phyloP scores from a whole-genome alignment of 2,113 vertebrate species.

The Indri indri region DNA sequence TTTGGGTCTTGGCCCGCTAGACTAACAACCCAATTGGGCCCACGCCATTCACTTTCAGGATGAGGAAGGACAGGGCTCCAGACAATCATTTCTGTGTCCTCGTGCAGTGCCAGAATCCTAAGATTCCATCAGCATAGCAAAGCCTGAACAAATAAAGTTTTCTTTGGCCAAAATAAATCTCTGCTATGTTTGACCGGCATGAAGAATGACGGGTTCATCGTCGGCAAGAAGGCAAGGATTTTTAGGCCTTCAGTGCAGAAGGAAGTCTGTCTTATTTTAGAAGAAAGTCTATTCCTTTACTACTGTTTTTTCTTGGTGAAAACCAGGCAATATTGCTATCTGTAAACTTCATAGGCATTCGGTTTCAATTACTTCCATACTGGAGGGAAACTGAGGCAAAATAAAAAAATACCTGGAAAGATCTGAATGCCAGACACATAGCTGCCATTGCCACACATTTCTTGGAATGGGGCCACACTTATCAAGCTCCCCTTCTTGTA shows the following conservation, averaged over 20 bases:
- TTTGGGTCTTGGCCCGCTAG: neutral
- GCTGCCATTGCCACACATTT: neutral
- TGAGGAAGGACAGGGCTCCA: neutral
- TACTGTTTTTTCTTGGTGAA: slow-evolving; percentile 13
- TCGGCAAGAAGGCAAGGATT: neutral
- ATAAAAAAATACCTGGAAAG: slow-evolving; percentile 24
- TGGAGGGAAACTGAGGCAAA: neutral
- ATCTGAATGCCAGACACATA: slow-evolving; percentile 4
- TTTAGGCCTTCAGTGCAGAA: neutral
- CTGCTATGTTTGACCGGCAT: neutral
- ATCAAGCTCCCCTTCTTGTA: slow-evolving; percentile 31
- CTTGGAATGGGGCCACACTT: slow-evolving; percentile 29
- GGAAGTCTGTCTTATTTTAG: neutral
- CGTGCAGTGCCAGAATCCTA: slow-evolving; percentile 5
- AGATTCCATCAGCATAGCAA: neutral
- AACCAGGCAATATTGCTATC: neutral
- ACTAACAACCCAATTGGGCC: neutral
- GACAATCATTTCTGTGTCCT: neutral
- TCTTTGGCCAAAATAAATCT: slow-evolving; percentile 16
- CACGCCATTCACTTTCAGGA: neutral
- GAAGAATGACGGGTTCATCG: slow-evolving; percentile 13
- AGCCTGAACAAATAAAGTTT: slow-evolving; percentile 31
- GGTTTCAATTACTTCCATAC: neutral
- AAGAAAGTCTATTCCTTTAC: neutral
- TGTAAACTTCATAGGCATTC: neutral